These are phyloP conservation scores for Corbicula japonica DNA, from an alignment of 2,888 invertebrate genomes.

Conservation along the genomic window DNA sequence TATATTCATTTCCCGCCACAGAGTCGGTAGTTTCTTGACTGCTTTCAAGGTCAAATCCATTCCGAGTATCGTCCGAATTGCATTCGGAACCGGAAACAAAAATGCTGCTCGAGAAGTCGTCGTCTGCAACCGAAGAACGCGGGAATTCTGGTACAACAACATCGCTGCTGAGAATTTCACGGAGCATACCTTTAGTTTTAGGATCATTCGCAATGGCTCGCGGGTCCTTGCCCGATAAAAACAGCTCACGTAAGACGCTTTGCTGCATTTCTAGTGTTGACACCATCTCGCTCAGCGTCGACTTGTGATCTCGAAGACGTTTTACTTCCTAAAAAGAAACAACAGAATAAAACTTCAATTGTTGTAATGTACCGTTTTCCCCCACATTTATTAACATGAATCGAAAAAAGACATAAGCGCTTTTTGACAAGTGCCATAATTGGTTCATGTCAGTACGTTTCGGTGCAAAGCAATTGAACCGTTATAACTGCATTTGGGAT, in stretches of 20 bases:
- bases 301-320: background rate
- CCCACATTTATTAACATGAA: too few relatives aligned
- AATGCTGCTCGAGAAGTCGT: background rate
- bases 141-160: background rate
- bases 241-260: background rate
- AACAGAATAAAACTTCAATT: too few relatives aligned
- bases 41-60: constrained; percentile 10
- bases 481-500: too few relatives aligned
- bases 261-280: constrained; percentile 17
- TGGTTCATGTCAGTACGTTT: too few relatives aligned
- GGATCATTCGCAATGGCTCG: background rate
- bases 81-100: constrained; percentile 2
- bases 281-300: background rate
- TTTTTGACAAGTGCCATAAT: too few relatives aligned
- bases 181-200: background rate
- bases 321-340: constrained; percentile 6
- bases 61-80: constrained; percentile 16
- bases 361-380: too few relatives aligned
- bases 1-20: too few relatives aligned
- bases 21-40: constrained; percentile 14
- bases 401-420: too few relatives aligned
- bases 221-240: too few relatives aligned
- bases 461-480: too few relatives aligned
- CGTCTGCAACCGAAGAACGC: background rate
- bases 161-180: background rate